Evolutionary conservation across 2,888 invertebrate genomes (phyloP), one percentile per base, ranked within the genome.

Genomic region (Amblyteles armatorius): DNA sequence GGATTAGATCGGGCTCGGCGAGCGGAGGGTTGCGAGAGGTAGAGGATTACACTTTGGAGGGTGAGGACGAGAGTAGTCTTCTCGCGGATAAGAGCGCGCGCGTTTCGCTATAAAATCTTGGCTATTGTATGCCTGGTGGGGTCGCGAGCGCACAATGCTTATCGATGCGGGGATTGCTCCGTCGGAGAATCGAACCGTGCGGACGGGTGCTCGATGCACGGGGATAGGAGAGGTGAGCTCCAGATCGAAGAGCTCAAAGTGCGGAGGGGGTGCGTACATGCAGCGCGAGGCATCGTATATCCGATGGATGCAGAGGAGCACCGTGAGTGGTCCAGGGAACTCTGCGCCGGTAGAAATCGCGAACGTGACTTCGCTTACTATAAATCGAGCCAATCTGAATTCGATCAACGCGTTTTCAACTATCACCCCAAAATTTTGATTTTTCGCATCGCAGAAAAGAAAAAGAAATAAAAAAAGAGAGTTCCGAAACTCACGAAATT

Each of bases 111-210:
- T 86, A 90, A 89, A 90, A 89, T 90, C 89, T 89, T 88, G 88
- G 83, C 89, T 87, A 89, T 90, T 89, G 89, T 89, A 84, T 76
- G 67, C 82, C 63, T 68, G 71, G 71, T 67, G 55, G 79, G 40
- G 74, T 57, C 44, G 69, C 72, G 52, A 72, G 82, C 76, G 85
- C 84, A 88, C 88, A 89, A 89, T 88, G 89, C 87, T 89, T 89
- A 90, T 90, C 90, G 88, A 89, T 87, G 82, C 76, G 84, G 87
- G 87, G 89, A 90, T 90, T 89, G 88, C 86, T 86, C 81, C 87
- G 86, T 82, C 86, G 88, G 79, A 82, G 83, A 84, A 82, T 87
- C 80, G 82, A 87, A 87, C 83, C 79, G 26, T 48, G 82, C 50
- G 44, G 40, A 78, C 63, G 82, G 86, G 80, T 86, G 85, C 76